Evolutionary conservation across 2,888 invertebrate species (phyloP).

Genomic region (Leptopilina syphax): DNA sequence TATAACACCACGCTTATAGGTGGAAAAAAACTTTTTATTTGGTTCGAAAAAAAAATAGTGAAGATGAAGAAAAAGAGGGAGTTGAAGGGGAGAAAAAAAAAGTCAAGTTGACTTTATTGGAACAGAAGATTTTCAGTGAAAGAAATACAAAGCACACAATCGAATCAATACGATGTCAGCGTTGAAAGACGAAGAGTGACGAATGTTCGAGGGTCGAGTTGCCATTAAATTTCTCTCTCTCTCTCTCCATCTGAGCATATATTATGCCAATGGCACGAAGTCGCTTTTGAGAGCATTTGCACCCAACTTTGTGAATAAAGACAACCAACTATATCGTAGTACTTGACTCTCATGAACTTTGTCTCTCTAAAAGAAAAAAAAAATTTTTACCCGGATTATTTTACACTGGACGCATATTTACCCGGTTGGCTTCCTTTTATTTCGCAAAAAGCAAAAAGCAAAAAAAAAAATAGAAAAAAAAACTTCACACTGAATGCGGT

Average conservation of each 20-base stretch:
- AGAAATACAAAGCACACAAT: slow-evolving; percentile 35
- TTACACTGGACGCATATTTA: slow-evolving; percentile 59
- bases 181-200: slow-evolving; percentile 39
- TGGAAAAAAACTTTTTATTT: neutral
- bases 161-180: slow-evolving; percentile 34
- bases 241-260: slow-evolving; percentile 15
- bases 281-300: neutral
- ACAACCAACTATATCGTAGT: neutral
- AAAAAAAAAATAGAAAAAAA: slow-evolving; percentile 46
- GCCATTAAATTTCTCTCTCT: slow-evolving; percentile 16
- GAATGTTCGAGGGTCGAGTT: slow-evolving; percentile 34
- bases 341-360: neutral
- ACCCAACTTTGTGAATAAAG: neutral
- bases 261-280: neutral
- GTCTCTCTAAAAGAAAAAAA: too few relatives aligned
- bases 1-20: neutral
- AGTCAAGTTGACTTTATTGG: slow-evolving; percentile 17
- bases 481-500: slow-evolving; percentile 48
- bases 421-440: slow-evolving; percentile 42
- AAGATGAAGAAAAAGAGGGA: neutral
- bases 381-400: neutral
- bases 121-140: slow-evolving; percentile 12
- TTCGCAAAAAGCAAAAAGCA: too few relatives aligned
- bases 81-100: too few relatives aligned
- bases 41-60: too few relatives aligned